Evolutionary conservation across 2,113 vertebrate species (phyloP), one percentile per base, ranked within the genome.

Genomic region (Plecotus auritus): DNA sequence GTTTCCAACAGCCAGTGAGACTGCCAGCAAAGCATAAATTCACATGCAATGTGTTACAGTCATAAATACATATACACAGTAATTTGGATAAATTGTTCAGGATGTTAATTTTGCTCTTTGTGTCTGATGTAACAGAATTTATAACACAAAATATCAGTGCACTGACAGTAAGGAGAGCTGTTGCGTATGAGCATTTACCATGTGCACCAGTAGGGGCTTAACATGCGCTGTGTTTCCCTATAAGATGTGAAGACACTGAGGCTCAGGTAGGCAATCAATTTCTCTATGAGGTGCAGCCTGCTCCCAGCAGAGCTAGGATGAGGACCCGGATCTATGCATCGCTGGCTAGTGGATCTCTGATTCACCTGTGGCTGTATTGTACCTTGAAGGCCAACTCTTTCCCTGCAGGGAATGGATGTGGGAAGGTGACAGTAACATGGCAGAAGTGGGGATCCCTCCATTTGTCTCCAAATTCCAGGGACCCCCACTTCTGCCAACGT

Each of bases 401-500:
- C 12, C 26, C 28, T 3, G 67, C 61, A 37, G 26, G 88, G 51
- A 64, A 64, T 30, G 40, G 40, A 7, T n/a, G 32, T 42, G n/a
- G 45, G 64, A 83, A 61, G 30, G 13, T 7, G 69, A 22, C 69
- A 83, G 61, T 49, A 47, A 80, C 47, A 51, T 1, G 69, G 35
- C 40, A 84, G 26, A 56, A 70, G 56, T 23, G 32, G 91, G 35
- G 73, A 93, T 88, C 78, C 40, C 51, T 72, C 64, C 73, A 56
- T 70, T 42, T 81, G 49, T 51, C 35, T 94, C 66, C 51, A 69
- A 42, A 88, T 54, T 42, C 54, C 54, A 61, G 18, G 22, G 2
- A 45, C 49, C 35, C 49, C n/a, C 30, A 37, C 86, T 78, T 82
- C 83, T 94, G 86, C 87, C 80, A 95, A 91, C 70, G 80, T 72